phyloP scores from a whole-genome alignment of 2,113 vertebrate species.

The Micronisus gabar region DNA sequence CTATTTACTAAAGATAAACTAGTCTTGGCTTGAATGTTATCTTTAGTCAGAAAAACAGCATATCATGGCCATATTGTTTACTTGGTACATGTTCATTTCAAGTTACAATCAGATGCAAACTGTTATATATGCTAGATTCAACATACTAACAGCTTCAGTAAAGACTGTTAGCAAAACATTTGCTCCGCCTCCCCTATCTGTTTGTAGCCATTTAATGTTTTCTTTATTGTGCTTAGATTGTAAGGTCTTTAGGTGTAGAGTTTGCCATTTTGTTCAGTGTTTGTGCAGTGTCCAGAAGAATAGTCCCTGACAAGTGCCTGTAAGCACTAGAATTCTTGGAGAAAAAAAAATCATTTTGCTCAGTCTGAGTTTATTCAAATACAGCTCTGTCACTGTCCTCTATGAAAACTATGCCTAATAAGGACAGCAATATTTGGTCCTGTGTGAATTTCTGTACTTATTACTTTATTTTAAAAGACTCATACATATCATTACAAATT shows the following conservation, averaged over 20 bases:
- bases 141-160: not conserved
- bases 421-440: not conserved
- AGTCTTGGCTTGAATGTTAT: not conserved
- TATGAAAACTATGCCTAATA: not conserved
- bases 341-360: not conserved
- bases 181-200: not conserved
- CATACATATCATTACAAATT: not conserved
- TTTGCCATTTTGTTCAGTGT: conserved; percentile 16
- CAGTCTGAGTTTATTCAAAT: not conserved
- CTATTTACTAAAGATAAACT: not conserved
- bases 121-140: not conserved
- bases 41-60: not conserved
- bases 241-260: not conserved
- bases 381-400: not conserved
- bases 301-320: not conserved
- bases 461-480: conserved; percentile 1
- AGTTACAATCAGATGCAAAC: not conserved
- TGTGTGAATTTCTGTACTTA: not conserved
- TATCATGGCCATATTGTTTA: not conserved
- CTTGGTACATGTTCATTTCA: not conserved
- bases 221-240: not conserved
- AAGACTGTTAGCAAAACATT: not conserved
- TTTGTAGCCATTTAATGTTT: not conserved
- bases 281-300: conserved; percentile 14
- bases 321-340: not conserved